phyloP scores from a whole-genome alignment of 2,113 vertebrate genomes.

The Eolophus roseicapilla region DNA sequence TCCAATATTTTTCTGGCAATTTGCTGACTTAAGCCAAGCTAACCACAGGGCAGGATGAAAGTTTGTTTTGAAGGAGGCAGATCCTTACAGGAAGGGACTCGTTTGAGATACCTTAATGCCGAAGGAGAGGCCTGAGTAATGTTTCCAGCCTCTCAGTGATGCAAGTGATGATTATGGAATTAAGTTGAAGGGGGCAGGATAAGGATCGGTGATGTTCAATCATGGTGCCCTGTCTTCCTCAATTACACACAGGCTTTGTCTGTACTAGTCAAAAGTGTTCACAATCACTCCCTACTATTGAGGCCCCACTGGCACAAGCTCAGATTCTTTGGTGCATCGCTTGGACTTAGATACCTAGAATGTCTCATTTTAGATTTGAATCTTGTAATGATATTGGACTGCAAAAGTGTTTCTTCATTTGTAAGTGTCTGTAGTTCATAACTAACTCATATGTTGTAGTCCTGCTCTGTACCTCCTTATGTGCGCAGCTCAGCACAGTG shows the following conservation, averaged over 20 bases:
- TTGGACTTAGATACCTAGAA: background rate
- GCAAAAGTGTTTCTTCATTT: background rate
- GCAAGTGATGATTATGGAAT: background rate
- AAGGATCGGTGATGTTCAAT: background rate
- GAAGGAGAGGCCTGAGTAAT: background rate
- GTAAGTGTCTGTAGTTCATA: background rate
- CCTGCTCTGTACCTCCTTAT: background rate
- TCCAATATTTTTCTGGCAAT: background rate
- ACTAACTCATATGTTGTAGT: background rate
- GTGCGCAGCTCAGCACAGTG: background rate
- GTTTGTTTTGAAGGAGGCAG: background rate
- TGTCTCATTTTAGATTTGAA: background rate
- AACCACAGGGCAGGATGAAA: background rate
- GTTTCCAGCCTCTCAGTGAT: background rate
- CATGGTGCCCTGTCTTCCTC: background rate
- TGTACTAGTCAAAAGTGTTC: background rate
- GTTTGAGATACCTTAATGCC: background rate
- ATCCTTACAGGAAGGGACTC: background rate
- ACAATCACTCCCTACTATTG: background rate
- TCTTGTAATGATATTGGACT: background rate
- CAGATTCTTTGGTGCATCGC: background rate
- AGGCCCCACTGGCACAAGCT: background rate
- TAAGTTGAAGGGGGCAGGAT: background rate
- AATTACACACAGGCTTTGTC: background rate
- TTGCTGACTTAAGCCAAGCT: background rate